Conservation (phyloP, 2,797 vertebrate species). For the Coluber constrictor region DNA sequence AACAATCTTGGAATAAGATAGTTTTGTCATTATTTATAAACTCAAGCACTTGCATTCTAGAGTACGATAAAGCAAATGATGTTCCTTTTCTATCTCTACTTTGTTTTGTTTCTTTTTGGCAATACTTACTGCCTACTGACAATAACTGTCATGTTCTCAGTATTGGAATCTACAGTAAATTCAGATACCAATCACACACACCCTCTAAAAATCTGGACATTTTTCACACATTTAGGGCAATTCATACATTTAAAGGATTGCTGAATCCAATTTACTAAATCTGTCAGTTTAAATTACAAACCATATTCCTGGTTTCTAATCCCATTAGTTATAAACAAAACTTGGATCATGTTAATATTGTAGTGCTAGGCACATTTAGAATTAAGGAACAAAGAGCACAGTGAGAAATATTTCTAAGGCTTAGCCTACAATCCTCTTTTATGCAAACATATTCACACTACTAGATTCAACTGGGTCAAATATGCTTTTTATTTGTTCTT, state of each 20-base stretch:
- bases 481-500: background rate
- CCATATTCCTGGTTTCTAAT: background rate
- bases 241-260: constrained; percentile 38
- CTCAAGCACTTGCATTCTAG: constrained; percentile 42
- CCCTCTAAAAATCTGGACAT: constrained; percentile 13
- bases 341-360: background rate
- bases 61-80: constrained; percentile 41
- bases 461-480: background rate
- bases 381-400: background rate
- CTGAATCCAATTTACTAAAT: constrained; percentile 38
- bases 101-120: constrained; percentile 47
- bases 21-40: constrained; percentile 5
- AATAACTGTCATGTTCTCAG: constrained; percentile 36
- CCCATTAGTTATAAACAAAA: background rate
- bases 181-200: constrained; percentile 25
- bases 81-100: background rate
- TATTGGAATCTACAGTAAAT: constrained; percentile 14
- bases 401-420: background rate
- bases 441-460: too few relatives aligned
- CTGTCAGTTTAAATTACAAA: constrained; percentile 21
- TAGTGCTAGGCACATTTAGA: background rate
- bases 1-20: background rate
- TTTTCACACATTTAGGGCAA: constrained; percentile 23
- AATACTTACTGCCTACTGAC: constrained; percentile 31
- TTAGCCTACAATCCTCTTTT: background rate